A percentile compares a stretch with the other conserved stretches of the same genome.
phyloP scores from a whole-genome alignment of 2,888 invertebrate genomes.

The Uropetala carovei region DNA sequence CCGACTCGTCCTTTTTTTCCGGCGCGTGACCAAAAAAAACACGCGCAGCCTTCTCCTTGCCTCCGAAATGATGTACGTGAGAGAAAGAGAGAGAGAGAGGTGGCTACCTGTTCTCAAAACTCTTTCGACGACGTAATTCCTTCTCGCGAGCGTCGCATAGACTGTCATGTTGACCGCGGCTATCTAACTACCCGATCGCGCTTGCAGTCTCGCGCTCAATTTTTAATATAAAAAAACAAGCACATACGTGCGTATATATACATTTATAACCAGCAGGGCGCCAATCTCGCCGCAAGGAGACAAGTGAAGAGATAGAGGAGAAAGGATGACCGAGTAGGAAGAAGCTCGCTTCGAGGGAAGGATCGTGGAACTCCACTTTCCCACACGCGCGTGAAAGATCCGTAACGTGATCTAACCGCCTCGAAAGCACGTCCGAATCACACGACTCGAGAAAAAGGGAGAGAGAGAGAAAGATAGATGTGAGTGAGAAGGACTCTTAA shows the following conservation, averaged over 20 bases:
- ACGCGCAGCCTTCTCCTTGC: too few relatives aligned
- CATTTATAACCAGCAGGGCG: neutral
- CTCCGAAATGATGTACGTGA: too few relatives aligned
- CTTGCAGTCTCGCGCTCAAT: neutral
- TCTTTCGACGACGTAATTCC: neutral
- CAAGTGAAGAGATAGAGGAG: neutral
- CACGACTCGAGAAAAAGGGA: neutral
- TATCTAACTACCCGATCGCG: neutral
- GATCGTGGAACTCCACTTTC: neutral
- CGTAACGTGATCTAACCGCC: slow-evolving; percentile 35
- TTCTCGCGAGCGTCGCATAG: neutral
- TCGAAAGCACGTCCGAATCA: neutral
- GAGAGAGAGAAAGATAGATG: neutral
- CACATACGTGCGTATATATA: neutral
- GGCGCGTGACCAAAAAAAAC: too few relatives aligned
- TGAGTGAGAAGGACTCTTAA: neutral
- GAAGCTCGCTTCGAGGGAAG: neutral
- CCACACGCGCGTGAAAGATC: neutral
- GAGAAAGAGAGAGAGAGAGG: too few relatives aligned
- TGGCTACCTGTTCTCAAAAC: neutral
- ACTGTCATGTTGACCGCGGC: neutral
- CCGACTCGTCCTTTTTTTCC: too few relatives aligned
- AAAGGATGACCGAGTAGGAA: neutral
- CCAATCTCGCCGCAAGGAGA: neutral
- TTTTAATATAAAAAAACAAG: neutral